phyloP scores from a whole-genome alignment of 2,888 invertebrate species.

The Tetragonisca angustula region DNA sequence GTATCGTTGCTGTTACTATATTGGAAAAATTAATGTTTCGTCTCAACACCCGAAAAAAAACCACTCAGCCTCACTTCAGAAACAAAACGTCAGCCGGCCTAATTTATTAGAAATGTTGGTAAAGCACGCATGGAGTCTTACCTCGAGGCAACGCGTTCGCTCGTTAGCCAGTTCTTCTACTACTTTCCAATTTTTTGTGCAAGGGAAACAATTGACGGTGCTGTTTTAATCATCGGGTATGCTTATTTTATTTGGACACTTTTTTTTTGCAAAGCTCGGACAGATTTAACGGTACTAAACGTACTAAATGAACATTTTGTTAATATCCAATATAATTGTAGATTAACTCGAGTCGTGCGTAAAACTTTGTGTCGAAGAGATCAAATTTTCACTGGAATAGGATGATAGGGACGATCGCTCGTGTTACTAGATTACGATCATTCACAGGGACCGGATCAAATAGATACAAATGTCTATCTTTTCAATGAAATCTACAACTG shows the following conservation, averaged over 20 bases:
- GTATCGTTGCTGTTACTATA: slow-evolving; percentile 13
- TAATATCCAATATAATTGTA: slow-evolving; percentile 28
- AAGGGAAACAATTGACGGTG: slow-evolving; percentile 55
- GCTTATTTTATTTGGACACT: slow-evolving; percentile 53
- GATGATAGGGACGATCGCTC: not conserved
- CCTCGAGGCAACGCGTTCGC: slow-evolving; percentile 66
- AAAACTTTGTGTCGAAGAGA: not conserved
- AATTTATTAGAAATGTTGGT: slow-evolving; percentile 51
- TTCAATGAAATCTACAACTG: not conserved
- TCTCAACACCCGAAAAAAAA: slow-evolving; percentile 4
- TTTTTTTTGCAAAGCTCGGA: slow-evolving; percentile 28
- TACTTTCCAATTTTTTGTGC: slow-evolving; percentile 54
- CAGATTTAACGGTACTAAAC: slow-evolving; percentile 37
- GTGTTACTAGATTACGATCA: not conserved
- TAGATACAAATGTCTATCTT: not conserved
- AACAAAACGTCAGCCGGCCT: slow-evolving; percentile 35
- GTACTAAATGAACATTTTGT: slow-evolving; percentile 15
- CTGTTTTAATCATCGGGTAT: slow-evolving; percentile 34
- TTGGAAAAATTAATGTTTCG: slow-evolving; percentile 19
- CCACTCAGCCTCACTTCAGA: slow-evolving; percentile 37
- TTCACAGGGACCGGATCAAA: not conserved
- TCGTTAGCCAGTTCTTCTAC: slow-evolving; percentile 56
- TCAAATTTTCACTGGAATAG: not conserved
- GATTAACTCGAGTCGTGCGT: not conserved
- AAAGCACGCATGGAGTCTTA: slow-evolving; percentile 71